phyloP scores from a whole-genome alignment of 2,888 invertebrate species.

The Plebejus argus region DNA sequence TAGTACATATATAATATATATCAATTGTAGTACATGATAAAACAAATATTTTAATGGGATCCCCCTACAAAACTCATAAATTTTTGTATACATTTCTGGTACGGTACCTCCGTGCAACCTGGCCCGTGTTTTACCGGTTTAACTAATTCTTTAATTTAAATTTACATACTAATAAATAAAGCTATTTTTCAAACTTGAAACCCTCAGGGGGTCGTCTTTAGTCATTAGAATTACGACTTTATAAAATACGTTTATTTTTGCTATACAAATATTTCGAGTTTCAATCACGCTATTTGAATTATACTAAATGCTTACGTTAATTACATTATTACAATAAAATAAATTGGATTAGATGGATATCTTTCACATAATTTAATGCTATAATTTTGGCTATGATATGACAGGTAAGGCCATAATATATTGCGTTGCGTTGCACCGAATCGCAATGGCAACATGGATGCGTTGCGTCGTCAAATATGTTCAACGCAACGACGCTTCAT shows the following conservation, averaged over 20 bases:
- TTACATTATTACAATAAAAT: neutral
- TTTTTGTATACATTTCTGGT: neutral
- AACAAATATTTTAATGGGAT: too few relatives aligned
- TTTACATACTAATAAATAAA: neutral
- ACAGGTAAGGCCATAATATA: too few relatives aligned
- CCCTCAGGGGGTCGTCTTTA: neutral
- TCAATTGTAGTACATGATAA: too few relatives aligned
- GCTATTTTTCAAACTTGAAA: neutral
- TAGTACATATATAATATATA: too few relatives aligned
- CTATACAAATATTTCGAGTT: constrained; percentile 3
- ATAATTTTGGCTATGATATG: neutral
- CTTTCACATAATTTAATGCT: neutral
- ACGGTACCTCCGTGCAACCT: too few relatives aligned
- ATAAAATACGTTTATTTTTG: neutral
- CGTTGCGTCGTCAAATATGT: too few relatives aligned
- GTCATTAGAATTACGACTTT: neutral
- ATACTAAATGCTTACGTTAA: neutral
- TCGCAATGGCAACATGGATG: too few relatives aligned
- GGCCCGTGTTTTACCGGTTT: neutral
- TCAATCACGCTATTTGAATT: constrained; percentile 8
- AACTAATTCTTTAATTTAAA: neutral
- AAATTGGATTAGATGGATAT: neutral
- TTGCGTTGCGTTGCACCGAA: too few relatives aligned
- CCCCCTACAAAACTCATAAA: neutral
- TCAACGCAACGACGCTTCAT: too few relatives aligned